Base-by-base conservation (phyloP, 2,113 vertebrate genomes). In the Sylvilagus bachmani region DNA sequence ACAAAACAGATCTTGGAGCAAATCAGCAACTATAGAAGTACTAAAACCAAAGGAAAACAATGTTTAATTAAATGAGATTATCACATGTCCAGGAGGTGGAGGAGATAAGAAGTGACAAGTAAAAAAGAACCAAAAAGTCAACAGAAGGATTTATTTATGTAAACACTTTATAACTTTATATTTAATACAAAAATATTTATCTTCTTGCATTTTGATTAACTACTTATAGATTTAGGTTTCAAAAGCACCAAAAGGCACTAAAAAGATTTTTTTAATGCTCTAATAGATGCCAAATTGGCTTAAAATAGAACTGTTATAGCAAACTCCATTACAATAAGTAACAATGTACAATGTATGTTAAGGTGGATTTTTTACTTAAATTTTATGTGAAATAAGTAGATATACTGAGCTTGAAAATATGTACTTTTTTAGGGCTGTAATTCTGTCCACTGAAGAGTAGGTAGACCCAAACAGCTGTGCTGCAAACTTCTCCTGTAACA, bases 271-370 rank as follows among this genome's bases (percentile, higher is more conserved):
- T 71, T 74, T 88, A 73, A 33, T 66, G 10, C 16, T 95, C 90
- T 31, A 55, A 44, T 66, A 64, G 75, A 81, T 62, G 61, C 51
- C 31, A 93, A 81, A 78, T 58, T 85, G 49, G 55, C 53, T 90
- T 93, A 88, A 81, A 75, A 81, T 71, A 80, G 90, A 93, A 86
- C 88, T 85, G 31, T 75, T n/a, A 81, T 22, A 78, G 64, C 7
- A 94, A 94, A 92, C 90, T 91, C 49, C 81, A 93, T 71, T 93
- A 89, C 1, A 80, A 44, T 81, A 92, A 84, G 69, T 94, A 81
- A 91, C 0, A 92, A 85, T 24, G n/a, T 51, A 86, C 5, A 94
- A 79, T 38, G 44, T 51, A 92, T 66, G 25, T 62, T 73, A 92
- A 82, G n/a, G 55, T 31, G 74, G 55, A 81, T 36, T 70, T 89